phyloP scores from a whole-genome alignment of 2,797 vertebrate genomes.

The Arctocebus calabarensis region DNA sequence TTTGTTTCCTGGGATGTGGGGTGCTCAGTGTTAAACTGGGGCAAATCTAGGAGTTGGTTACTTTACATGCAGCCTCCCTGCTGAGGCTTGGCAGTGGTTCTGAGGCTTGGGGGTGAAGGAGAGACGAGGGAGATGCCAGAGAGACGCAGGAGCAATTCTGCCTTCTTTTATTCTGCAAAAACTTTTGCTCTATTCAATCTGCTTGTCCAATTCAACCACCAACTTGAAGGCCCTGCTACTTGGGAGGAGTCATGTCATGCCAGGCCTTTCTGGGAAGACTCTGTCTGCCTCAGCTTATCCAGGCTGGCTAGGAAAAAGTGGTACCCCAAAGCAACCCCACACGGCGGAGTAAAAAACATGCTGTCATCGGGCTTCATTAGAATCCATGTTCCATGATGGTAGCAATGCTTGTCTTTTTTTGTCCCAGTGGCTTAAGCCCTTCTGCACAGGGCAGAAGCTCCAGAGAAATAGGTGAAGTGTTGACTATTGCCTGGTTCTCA shows the following conservation, averaged over 20 bases:
- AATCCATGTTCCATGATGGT: background rate
- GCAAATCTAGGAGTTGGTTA: background rate
- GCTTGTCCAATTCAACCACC: background rate
- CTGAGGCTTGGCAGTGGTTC: background rate
- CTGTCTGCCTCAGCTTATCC: background rate
- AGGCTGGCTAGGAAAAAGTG: background rate
- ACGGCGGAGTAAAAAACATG: background rate
- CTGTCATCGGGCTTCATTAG: background rate
- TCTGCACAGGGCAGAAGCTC: background rate
- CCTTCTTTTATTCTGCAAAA: background rate
- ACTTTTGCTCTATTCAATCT: rapidly evolving
- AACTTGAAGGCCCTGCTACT: rapidly evolving
- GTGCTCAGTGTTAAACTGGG: background rate
- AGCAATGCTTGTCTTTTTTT: background rate
- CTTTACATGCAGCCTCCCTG: background rate
- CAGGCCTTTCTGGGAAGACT: background rate
- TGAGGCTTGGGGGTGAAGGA: background rate
- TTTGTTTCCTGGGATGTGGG: background rate
- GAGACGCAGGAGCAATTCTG: background rate
- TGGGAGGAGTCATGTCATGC: background rate
- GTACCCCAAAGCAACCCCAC: background rate
- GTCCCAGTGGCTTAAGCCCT: too few relatives aligned
- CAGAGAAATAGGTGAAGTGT: background rate
- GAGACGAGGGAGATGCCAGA: background rate
- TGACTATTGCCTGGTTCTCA: background rate